These are phyloP conservation scores for Chiloscyllium plagiosum DNA, from an alignment of 2,113 vertebrate species.

Conservation along the genomic window DNA sequence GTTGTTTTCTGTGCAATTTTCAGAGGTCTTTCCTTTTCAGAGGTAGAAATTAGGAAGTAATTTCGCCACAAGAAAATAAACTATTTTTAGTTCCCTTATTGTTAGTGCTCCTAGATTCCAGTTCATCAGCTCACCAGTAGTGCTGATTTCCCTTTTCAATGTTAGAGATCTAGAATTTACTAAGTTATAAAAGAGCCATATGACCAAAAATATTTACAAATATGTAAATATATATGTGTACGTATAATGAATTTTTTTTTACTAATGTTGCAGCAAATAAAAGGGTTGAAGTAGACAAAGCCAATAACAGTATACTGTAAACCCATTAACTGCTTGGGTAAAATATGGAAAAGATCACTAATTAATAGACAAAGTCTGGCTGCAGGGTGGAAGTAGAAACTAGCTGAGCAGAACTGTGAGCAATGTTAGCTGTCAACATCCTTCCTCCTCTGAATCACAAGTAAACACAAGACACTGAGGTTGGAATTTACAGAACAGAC, in stretches of 20 bases:
- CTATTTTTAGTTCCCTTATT: neutral
- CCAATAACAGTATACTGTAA: neutral
- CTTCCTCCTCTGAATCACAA: too few relatives aligned
- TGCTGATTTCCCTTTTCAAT: neutral
- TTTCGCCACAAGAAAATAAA: neutral
- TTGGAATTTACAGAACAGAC: too few relatives aligned
- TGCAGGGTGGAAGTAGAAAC: neutral
- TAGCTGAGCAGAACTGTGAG: neutral
- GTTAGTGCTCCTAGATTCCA: neutral
- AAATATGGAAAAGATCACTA: neutral
- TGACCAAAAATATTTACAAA: too few relatives aligned
- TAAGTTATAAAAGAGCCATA: neutral
- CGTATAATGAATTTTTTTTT: neutral
- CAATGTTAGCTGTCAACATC: neutral
- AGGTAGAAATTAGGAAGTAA: constrained; percentile 7
- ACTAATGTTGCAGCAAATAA: neutral
- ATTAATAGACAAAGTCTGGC: neutral
- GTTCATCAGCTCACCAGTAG: neutral
- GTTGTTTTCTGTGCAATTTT: neutral
- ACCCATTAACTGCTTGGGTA: neutral
- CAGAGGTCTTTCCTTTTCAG: neutral
- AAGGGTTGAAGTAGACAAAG: neutral
- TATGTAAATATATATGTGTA: too few relatives aligned
- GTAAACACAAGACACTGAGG: too few relatives aligned
- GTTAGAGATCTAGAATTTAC: neutral